Conservation (phyloP, 2,888 invertebrate species). For the Scelioninae gen. 2 region DNA sequence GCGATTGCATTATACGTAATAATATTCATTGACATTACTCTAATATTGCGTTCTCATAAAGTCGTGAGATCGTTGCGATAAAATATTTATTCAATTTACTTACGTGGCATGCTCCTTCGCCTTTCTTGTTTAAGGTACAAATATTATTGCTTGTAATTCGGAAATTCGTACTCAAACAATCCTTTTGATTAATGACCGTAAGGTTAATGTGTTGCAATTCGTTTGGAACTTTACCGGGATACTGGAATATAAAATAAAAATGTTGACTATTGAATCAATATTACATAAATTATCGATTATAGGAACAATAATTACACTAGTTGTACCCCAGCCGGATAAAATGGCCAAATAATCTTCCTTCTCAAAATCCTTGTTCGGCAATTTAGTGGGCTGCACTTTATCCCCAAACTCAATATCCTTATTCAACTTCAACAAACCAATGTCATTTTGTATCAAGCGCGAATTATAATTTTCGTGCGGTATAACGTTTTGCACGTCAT, state of each 20-base stretch:
- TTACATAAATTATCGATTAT: neutral
- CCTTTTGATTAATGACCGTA: constrained; percentile 76
- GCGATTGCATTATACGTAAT: too few relatives aligned
- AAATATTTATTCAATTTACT: too few relatives aligned
- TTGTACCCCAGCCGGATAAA: constrained; percentile 73
- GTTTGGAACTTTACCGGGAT: constrained; percentile 77
- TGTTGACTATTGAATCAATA: neutral
- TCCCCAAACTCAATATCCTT: constrained; percentile 69
- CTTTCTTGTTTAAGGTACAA: constrained; percentile 78
- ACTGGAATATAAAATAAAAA: constrained; percentile 71
- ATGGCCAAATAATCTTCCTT: constrained; percentile 69
- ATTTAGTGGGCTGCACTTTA: constrained; percentile 66
- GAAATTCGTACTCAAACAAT: constrained; percentile 74
- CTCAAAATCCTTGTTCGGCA: constrained; percentile 67
- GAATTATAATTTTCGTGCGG: constrained; percentile 68
- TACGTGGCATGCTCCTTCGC: constrained; percentile 80
- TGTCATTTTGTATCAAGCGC: constrained; percentile 69
- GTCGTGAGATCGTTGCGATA: too few relatives aligned
- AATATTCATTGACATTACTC: too few relatives aligned
- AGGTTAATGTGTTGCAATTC: constrained; percentile 78
- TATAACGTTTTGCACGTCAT: constrained; percentile 64
- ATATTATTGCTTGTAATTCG: constrained; percentile 77
- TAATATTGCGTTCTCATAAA: too few relatives aligned
- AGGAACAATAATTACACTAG: constrained; percentile 64
- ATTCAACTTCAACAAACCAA: constrained; percentile 69